Evolutionary conservation across 2,113 vertebrate species (phyloP).

Genomic region (Psophia crepitans): DNA sequence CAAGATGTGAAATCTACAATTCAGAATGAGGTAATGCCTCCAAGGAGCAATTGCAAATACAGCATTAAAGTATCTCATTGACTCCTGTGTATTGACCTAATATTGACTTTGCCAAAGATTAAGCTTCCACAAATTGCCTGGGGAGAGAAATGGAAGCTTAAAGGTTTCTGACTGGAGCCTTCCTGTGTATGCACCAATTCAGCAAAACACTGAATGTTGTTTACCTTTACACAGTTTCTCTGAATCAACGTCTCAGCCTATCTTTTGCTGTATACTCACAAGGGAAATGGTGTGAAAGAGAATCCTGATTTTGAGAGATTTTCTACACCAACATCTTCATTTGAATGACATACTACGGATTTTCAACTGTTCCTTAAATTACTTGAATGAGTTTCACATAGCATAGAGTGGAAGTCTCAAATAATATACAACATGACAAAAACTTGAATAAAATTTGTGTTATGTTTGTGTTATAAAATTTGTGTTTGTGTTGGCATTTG

Average conservation of each 20-base stretch:
- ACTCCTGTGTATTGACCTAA: constrained; percentile 20
- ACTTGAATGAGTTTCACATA: not conserved
- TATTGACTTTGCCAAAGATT: constrained; percentile 35
- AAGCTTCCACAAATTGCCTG: not conserved
- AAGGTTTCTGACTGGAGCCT: not conserved
- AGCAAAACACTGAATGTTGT: not conserved
- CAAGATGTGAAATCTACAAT: not conserved
- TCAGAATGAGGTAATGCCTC: not conserved
- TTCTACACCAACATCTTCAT: not conserved
- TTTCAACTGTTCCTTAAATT: not conserved
- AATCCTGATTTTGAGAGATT: not conserved
- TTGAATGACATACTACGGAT: not conserved
- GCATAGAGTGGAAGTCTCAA: not conserved
- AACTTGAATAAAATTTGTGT: not conserved
- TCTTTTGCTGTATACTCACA: not conserved
- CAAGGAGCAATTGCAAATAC: not conserved
- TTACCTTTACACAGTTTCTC: constrained; percentile 2
- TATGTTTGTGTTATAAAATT: too few relatives aligned
- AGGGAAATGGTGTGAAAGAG: not conserved
- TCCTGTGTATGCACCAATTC: not conserved
- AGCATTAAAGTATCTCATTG: not conserved
- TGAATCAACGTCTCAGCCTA: not conserved
- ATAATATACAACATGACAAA: not conserved
- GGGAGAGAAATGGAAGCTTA: not conserved
- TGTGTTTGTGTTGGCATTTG: too few relatives aligned